Percentiles rank a stretch among this genome's conserved stretches.
phyloP scores from a whole-genome alignment of 1,140 invertebrate species.

The Hetaerina americana region DNA sequence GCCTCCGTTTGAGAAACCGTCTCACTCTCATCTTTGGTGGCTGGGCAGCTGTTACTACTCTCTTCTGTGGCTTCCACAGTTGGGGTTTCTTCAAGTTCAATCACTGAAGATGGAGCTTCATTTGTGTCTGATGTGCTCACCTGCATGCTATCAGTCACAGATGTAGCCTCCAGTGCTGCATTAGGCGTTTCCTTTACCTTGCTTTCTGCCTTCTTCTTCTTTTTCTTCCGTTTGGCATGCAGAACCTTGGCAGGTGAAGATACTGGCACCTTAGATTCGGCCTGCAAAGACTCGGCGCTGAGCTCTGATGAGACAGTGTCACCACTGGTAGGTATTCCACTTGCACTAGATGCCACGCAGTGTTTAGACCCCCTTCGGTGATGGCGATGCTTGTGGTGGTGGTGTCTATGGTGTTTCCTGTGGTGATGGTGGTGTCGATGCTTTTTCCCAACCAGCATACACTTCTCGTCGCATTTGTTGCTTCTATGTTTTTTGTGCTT shows the following conservation, averaged over 20 bases:
- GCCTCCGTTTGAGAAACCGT: too few relatives aligned
- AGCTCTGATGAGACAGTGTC: background rate
- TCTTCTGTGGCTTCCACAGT: background rate
- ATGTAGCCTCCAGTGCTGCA: background rate
- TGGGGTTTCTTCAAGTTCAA: background rate
- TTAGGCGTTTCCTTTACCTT: background rate
- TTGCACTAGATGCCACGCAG: background rate
- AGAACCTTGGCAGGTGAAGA: background rate
- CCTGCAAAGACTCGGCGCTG: background rate
- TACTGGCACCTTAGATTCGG: background rate
- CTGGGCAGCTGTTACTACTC: too few relatives aligned
- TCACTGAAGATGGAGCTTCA: background rate
- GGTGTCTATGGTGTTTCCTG: conserved; percentile 56
- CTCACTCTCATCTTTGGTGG: background rate
- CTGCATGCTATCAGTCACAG: background rate
- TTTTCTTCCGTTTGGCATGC: background rate
- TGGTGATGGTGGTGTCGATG: conserved; percentile 61
- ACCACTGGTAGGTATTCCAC: background rate
- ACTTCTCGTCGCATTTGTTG: background rate
- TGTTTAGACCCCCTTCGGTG: conserved; percentile 30
- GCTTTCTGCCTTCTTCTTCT: conserved; percentile 2
- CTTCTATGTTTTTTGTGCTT: conserved; percentile 41
- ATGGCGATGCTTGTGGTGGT: conserved; percentile 42
- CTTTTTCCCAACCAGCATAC: conserved; percentile 49
- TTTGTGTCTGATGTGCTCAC: background rate